Evolutionary conservation across 1,140 invertebrate genomes (phyloP).

Genomic region (Hypsibius dujardini): DNA sequence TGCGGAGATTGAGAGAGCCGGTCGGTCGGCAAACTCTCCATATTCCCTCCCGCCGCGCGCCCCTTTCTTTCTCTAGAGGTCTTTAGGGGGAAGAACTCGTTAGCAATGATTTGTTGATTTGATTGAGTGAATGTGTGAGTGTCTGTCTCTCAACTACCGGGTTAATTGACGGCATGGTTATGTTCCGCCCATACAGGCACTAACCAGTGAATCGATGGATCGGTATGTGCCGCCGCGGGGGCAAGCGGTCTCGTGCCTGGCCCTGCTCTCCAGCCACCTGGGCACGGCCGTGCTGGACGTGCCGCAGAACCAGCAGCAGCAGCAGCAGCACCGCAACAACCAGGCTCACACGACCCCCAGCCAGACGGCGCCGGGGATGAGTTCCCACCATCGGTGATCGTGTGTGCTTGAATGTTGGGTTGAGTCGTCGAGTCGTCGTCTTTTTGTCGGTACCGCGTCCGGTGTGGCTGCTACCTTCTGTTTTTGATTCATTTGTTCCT

Average conservation of each 20-base stretch:
- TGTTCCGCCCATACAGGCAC: background rate
- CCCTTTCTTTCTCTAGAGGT: too few relatives aligned
- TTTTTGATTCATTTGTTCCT: background rate
- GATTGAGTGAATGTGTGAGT: too few relatives aligned
- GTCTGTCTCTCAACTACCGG: too few relatives aligned
- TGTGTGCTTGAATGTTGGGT: too few relatives aligned
- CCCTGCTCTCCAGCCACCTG: background rate
- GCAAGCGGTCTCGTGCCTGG: constrained; percentile 10
- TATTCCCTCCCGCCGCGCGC: too few relatives aligned
- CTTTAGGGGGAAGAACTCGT: too few relatives aligned
- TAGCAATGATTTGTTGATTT: too few relatives aligned
- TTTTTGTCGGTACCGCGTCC: background rate
- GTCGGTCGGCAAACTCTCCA: too few relatives aligned
- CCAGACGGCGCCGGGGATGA: background rate
- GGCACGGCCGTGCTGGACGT: constrained; percentile 14
- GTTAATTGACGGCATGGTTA: background rate
- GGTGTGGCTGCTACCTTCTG: background rate
- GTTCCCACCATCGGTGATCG: too few relatives aligned
- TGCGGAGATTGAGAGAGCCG: too few relatives aligned
- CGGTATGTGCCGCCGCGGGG: constrained; percentile 12
- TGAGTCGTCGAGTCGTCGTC: background rate
- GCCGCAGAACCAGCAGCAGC: background rate
- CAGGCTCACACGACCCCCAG: background rate
- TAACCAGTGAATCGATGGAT: constrained; percentile 10
- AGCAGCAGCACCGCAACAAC: background rate